Evolutionary conservation across 23 tunicate species (phyloP).

Genomic region (Trididemnum clinides): DNA sequence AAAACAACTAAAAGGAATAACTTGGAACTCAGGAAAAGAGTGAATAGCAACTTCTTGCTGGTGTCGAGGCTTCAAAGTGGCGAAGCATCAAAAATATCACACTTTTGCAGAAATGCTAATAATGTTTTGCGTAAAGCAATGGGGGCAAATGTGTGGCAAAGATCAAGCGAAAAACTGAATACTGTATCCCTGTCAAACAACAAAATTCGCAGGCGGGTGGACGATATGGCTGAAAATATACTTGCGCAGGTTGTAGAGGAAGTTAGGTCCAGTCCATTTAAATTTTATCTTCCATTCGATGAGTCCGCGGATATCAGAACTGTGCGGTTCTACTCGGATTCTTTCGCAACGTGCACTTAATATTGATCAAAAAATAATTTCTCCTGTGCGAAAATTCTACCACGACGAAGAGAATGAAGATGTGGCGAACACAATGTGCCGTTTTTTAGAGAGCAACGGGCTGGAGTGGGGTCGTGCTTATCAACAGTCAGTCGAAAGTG

Average conservation of each 20-base stretch:
- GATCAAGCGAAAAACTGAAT: too few relatives aligned
- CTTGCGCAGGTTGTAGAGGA: slow-evolving; percentile 11
- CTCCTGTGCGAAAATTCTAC: neutral
- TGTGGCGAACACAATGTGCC: too few relatives aligned
- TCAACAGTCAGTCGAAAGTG: neutral
- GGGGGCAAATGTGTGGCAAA: too few relatives aligned
- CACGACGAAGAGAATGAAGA: neutral
- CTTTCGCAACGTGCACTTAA: neutral
- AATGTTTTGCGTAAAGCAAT: neutral
- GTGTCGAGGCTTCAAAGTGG: neutral
- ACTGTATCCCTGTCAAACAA: neutral
- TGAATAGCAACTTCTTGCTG: neutral
- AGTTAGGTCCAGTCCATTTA: slow-evolving; percentile 10
- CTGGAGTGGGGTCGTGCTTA: neutral
- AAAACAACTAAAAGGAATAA: neutral
- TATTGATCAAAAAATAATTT: neutral
- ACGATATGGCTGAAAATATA: too few relatives aligned
- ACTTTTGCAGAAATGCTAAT: neutral
- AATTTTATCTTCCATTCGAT: slow-evolving; percentile 1
- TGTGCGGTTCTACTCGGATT: slow-evolving; percentile 15
- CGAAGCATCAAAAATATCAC: neutral
- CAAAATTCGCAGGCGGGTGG: neutral
- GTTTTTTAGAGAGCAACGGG: neutral
- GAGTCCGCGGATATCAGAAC: neutral
- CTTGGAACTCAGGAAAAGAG: neutral